Evolutionary conservation across 2,888 invertebrate genomes (phyloP).

Genomic region (Trachelus troglodyta): DNA sequence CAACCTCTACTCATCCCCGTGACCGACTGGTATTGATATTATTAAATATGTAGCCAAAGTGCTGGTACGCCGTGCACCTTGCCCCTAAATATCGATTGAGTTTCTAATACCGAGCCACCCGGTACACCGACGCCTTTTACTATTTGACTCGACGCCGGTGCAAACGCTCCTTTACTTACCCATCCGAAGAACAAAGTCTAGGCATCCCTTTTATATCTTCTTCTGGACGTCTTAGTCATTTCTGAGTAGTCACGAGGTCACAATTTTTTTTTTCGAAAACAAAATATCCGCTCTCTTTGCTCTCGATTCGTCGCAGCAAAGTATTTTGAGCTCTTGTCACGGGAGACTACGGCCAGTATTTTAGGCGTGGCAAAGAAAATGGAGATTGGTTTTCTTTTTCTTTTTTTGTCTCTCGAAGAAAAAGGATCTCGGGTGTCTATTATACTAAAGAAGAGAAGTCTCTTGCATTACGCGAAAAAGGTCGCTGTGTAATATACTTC

Average conservation of each 20-base stretch:
- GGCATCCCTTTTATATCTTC: not conserved
- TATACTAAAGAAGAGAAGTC: not conserved
- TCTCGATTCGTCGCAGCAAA: not conserved
- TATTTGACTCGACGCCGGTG: not conserved
- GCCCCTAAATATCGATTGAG: slow-evolving; percentile 14
- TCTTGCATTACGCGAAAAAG: not conserved
- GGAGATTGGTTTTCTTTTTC: not conserved
- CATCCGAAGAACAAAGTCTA: not conserved
- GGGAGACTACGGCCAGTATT: not conserved
- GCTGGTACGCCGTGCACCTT: slow-evolving; percentile 9
- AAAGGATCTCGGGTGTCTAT: not conserved
- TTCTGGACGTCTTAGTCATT: not conserved
- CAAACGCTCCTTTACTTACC: not conserved
- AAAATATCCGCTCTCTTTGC: not conserved
- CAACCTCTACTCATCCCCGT: slow-evolving; percentile 9
- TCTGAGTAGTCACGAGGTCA: not conserved
- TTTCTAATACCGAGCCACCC: not conserved
- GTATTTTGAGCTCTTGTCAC: not conserved
- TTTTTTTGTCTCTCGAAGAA: not conserved
- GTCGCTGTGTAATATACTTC: not conserved
- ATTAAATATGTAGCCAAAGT: slow-evolving; percentile 20
- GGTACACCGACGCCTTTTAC: not conserved
- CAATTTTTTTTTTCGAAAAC: not conserved
- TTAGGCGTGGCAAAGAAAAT: not conserved
- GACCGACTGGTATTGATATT: slow-evolving; percentile 16